These are phyloP conservation scores for Drosophila punjabiensis DNA, from an alignment of 1,140 invertebrate genomes.

Conservation along the genomic window DNA sequence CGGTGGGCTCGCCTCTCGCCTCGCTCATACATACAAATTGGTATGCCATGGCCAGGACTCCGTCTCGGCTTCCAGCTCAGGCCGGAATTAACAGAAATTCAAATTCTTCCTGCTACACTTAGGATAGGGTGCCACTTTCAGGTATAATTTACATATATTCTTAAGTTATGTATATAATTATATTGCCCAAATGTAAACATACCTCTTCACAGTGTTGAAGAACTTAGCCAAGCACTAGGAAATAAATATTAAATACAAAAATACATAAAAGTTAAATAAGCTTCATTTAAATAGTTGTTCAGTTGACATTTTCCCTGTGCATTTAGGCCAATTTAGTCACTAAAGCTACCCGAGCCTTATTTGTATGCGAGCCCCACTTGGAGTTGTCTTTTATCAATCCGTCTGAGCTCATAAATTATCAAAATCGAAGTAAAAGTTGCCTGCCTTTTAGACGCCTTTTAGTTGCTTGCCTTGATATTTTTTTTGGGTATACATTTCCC, in stretches of 20 bases:
- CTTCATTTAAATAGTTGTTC: not conserved
- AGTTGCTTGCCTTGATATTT: constrained; percentile 15
- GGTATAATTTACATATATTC: not conserved
- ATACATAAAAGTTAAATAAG: not conserved
- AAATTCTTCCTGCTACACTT: constrained; percentile 15
- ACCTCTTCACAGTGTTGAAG: not conserved
- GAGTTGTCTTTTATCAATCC: constrained; percentile 30
- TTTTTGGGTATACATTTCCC: constrained; percentile 20
- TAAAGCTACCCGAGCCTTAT: constrained; percentile 3
- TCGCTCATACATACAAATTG: constrained; percentile 43
- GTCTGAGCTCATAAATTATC: constrained; percentile 36
- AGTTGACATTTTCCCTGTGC: not conserved
- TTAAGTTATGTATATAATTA: not conserved
- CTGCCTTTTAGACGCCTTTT: constrained; percentile 26
- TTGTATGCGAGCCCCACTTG: not conserved
- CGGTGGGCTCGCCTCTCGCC: constrained; percentile 12
- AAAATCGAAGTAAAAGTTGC: constrained; percentile 32
- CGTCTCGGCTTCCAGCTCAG: not conserved
- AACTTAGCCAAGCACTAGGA: not conserved
- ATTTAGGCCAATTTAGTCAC: not conserved
- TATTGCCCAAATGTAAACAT: not conserved
- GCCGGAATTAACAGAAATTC: constrained; percentile 35
- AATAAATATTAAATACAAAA: not conserved
- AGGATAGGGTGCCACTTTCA: not conserved
- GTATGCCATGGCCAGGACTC: constrained; percentile 36